Base-by-base conservation (phyloP, 53 echinoderm and acorn worm genomes). In the Luidia sarsii region DNA sequence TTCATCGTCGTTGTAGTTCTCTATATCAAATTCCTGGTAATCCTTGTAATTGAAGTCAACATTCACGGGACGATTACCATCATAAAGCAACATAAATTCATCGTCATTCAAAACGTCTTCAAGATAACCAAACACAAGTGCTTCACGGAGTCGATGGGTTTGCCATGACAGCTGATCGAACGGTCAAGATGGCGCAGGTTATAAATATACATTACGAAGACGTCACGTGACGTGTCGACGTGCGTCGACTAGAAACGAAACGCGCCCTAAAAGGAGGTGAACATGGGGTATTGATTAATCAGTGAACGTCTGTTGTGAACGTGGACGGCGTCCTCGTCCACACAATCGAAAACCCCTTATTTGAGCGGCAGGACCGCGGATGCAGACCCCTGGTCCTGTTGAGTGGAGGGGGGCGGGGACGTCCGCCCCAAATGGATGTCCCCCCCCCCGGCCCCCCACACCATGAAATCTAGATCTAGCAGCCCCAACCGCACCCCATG, bases 1-100 rank as follows among this genome's bases (percentile, higher is more conserved):
- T 50, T 79, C 64, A 27, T 80, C 80, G 57, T 80, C 49, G 43
- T 80, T 80, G 65, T 41, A 80, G 28, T 38, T 43, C 21, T 64
- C 80, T 15, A 75, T 35, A n/a, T 79, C 48, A 48, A 79, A 79
- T 63, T 8, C 20, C 39, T 79, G 36, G 20, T 38, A 63, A 81
- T 67, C 68, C 15, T 35, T 38, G 32, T 82, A 82, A 31, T 50
- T 50, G n/a, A 82, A 82, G 35, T 68, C 67, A 5, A 38, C 22
- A 22, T 82, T 82, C 18, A 55, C 11, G 33, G 82, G 67, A 21
- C 33, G 16, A 50, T 82, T 82, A 15, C 37, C 37, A 50, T 82
- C 57, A 36, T 82, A 67, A 10, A 67, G 52, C 14, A 82, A 7
- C 65, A 53, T 39, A 68, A 82, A 82, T 35, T 82, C 68, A 19